A percentile compares a stretch with the other conserved stretches of the same genome.
These are phyloP conservation scores for Mobula hypostoma DNA, from an alignment of 2,113 vertebrate species.

Conservation along the genomic window DNA sequence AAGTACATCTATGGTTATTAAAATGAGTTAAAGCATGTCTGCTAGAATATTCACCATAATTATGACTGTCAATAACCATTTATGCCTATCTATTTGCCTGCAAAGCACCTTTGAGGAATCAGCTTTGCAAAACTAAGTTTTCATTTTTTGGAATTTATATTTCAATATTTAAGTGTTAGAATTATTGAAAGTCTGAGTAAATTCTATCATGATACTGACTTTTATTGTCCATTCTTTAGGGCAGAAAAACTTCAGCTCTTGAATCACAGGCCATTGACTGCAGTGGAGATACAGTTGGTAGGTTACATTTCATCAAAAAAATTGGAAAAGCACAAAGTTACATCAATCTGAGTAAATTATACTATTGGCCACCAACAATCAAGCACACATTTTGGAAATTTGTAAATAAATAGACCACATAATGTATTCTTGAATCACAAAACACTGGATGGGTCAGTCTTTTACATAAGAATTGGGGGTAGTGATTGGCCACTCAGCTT, in stretches of 20 bases:
- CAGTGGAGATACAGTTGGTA: conserved; percentile 94
- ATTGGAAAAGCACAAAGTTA: neutral
- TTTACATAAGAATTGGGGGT: too few relatives aligned
- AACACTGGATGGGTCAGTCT: neutral
- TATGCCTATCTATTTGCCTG: neutral
- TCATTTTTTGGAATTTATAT: conserved; percentile 10
- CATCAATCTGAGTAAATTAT: neutral
- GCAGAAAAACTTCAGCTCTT: conserved; percentile 91
- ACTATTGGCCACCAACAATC: too few relatives aligned
- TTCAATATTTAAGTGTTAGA: neutral
- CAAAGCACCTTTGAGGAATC: neutral
- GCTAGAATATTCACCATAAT: neutral
- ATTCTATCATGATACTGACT: neutral
- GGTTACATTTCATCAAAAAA: conserved; percentile 48
- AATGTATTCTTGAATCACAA: neutral
- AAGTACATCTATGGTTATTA: neutral
- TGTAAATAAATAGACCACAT: neutral
- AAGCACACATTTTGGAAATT: neutral
- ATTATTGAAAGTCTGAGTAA: neutral
- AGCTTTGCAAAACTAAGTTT: neutral
- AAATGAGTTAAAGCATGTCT: neutral
- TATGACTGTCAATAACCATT: neutral
- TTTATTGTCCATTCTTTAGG: conserved; percentile 53
- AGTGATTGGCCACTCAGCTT: too few relatives aligned
- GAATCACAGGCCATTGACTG: conserved; percentile 87